Base-by-base conservation (phyloP, 2,888 invertebrate species). In the Pheosia gnoma region DNA sequence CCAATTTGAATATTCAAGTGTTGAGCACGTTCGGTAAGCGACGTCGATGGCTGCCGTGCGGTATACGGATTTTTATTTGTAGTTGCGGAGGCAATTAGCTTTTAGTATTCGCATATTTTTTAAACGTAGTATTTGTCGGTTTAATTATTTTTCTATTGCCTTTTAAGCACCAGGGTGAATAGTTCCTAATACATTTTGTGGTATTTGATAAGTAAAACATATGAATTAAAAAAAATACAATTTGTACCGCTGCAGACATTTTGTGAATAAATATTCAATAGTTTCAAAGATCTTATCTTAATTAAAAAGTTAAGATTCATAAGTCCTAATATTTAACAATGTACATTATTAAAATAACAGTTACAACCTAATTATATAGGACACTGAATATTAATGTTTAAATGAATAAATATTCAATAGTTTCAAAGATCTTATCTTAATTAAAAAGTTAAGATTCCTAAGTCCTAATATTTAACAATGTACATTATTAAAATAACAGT, bases 1-100 rank as follows among this genome's bases (percentile, higher is more conserved):
- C 56, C 84, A 84, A 89, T 90, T 90, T 90, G 86, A 90, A 91
- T 91, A 90, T 89, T 87, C 86, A 88, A 89, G 88, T 85, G 84
- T 84, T 82, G 83, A 66, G 82, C 82, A 83, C 81, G 84, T 77
- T 82, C 80, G 72, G 82, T 82, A 83, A 84, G 84, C 82, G 83
- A 83, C 80, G 85, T 84, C 84, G 83, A 87, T 87, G 75, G 60
- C 68, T 25, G 25, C 25, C 25, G 25, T 25, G 62, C 58, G 65
- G 68, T 6, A n/a, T 13, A 49, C 25, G 10, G 51, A 51, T 54
- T 68, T 72, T 73, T 78, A 77, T 73, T 74, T 67, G 58, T 66
- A 62, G 65, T 63, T 64, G 59, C 65, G 61, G 64, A 65, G 51
- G 68, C 71, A 72, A 78, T 79, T 75, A 72, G 63, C 66, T 75